A percentile compares a stretch with the other conserved stretches of the same genome.
phyloP scores from a whole-genome alignment of 2,113 vertebrate genomes.

The Ornithorhynchus anatinus region DNA sequence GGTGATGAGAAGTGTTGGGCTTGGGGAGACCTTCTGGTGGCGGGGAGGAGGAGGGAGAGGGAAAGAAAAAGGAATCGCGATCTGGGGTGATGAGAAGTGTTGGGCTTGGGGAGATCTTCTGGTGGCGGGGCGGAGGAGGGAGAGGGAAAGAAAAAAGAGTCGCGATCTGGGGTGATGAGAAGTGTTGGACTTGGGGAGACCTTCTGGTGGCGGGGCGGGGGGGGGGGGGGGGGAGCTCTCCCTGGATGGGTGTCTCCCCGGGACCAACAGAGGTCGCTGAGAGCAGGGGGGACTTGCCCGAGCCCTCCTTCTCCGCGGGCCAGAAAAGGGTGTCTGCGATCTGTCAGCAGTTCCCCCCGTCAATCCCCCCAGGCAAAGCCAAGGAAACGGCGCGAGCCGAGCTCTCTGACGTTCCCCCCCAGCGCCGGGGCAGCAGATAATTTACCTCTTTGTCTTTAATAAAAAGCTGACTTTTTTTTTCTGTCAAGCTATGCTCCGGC shows the following conservation, averaged over 20 bases:
- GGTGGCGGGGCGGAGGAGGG: constrained; percentile 7
- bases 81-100: constrained; percentile 17
- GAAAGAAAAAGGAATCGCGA: constrained; percentile 18
- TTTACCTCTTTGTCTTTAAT: constrained; percentile 75
- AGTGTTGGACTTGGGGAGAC: constrained; percentile 37
- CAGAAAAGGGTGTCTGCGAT: constrained; percentile 57
- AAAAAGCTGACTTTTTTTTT: constrained; percentile 57
- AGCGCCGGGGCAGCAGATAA: constrained; percentile 55
- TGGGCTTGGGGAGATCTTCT: constrained; percentile 38
- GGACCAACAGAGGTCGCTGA: constrained; percentile 31
- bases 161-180: constrained; percentile 16
- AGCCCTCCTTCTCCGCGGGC: constrained; percentile 30
- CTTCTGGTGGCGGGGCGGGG: not conserved
- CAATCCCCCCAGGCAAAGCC: constrained; percentile 66
- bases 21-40: constrained; percentile 25
- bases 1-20: not conserved
- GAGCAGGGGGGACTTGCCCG: too few relatives aligned
- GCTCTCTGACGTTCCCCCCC: constrained; percentile 67
- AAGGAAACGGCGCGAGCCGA: constrained; percentile 66
- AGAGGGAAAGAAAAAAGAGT: too few relatives aligned
- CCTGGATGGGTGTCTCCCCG: too few relatives aligned
- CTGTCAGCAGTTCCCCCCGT: constrained; percentile 69
- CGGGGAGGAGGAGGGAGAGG: constrained; percentile 15
- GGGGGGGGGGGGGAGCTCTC: too few relatives aligned
- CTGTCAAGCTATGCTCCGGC: constrained; percentile 33